Conservation (phyloP, 2,888 invertebrate genomes). For the Caenorhabditis angaria region DNA sequence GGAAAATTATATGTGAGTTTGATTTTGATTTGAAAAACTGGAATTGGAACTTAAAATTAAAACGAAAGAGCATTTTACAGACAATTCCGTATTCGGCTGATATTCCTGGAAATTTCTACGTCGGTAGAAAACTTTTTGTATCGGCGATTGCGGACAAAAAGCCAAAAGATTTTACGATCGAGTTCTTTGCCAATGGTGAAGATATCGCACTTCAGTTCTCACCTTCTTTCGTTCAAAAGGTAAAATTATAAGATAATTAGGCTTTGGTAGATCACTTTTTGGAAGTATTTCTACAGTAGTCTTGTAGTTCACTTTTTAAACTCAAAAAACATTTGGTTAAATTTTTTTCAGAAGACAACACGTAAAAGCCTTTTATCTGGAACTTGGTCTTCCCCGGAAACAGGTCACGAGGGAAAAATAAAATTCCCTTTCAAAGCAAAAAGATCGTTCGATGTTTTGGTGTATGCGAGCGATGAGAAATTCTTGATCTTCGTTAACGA, state of each 20-base stretch:
- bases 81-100: conserved; percentile 70
- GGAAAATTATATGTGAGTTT: conserved; percentile 67
- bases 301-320: not conserved
- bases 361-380: conserved; percentile 51
- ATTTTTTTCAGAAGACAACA: conserved; percentile 49
- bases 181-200: conserved; percentile 62
- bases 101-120: conserved; percentile 69
- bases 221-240: conserved; percentile 61
- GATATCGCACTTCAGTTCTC: conserved; percentile 65
- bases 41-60: not conserved
- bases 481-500: conserved; percentile 67
- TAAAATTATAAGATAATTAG: too few relatives aligned
- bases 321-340: conserved; percentile 44
- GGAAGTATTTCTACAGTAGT: too few relatives aligned
- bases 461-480: conserved; percentile 63
- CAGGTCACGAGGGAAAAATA: conserved; percentile 18
- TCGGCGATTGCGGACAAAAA: conserved; percentile 39
- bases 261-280: too few relatives aligned
- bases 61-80: conserved; percentile 39
- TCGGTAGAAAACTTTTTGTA: conserved; percentile 58
- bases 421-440: conserved; percentile 63
- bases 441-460: conserved; percentile 66
- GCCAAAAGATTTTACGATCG: conserved; percentile 66
- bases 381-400: conserved; percentile 59
- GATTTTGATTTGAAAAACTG: not conserved